Conservation (phyloP, 1,140 invertebrate species). For the Lepidurus couesii region DNA sequence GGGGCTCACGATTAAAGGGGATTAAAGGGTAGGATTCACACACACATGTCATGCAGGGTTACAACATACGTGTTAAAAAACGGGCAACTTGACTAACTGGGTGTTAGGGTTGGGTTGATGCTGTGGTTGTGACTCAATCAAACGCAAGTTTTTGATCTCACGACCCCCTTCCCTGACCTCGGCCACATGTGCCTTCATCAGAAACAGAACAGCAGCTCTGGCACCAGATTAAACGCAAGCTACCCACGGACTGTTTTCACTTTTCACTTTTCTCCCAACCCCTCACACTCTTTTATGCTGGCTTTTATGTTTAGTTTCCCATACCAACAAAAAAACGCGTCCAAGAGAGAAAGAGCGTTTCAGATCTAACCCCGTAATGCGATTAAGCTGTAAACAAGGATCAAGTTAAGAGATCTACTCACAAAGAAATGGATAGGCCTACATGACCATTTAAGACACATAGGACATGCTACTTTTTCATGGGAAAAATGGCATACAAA, state of each 20-base stretch:
- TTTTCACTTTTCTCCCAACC: neutral
- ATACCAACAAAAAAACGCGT: neutral
- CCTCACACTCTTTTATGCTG: neutral
- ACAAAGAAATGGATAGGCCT: neutral
- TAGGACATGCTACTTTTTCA: neutral
- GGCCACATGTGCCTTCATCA: slow-evolving; percentile 11
- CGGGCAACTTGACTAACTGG: neutral
- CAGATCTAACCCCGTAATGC: slow-evolving; percentile 4
- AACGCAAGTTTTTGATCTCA: slow-evolving; percentile 22
- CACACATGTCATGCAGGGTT: slow-evolving; percentile 20
- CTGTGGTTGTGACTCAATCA: slow-evolving; percentile 18
- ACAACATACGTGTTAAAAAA: slow-evolving; percentile 4
- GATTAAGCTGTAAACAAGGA: slow-evolving; percentile 22
- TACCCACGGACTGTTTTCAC: slow-evolving; percentile 16
- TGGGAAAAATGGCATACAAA: neutral
- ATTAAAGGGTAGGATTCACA: neutral
- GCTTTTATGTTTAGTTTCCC: neutral
- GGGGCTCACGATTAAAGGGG: neutral
- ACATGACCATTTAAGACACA: neutral
- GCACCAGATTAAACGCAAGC: neutral
- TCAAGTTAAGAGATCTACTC: neutral
- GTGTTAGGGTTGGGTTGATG: slow-evolving; percentile 7
- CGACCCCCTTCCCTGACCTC: slow-evolving; percentile 8
- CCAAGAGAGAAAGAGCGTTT: neutral
- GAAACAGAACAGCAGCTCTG: slow-evolving; percentile 4